phyloP scores from a whole-genome alignment of 2,888 invertebrate species.

The Mimas tiliae region DNA sequence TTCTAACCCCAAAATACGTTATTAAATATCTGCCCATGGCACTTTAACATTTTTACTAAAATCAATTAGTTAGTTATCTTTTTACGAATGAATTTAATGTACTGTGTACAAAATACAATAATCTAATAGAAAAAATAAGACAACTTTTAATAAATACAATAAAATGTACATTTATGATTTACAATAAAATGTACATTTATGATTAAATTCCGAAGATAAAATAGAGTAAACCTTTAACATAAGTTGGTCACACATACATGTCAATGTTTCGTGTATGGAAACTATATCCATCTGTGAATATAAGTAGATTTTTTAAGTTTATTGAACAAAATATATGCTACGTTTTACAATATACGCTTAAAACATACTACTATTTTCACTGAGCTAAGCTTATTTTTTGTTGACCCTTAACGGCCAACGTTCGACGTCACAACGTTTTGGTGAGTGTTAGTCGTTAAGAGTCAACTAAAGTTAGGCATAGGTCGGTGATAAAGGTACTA shows the following conservation, averaged over 20 bases:
- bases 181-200: not conserved
- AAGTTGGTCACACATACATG: not conserved
- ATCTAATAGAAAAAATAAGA: not conserved
- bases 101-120: not conserved
- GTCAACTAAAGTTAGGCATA: too few species aligned
- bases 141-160: not conserved
- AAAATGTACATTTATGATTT: not conserved
- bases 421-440: too few species aligned
- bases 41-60: not conserved
- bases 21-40: conserved; percentile 22
- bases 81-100: conserved; percentile 1
- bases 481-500: not conserved
- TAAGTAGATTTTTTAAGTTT: not conserved
- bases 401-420: too few species aligned
- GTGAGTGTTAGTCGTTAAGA: too few species aligned
- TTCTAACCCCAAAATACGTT: not conserved
- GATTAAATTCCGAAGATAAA: not conserved
- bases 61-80: not conserved
- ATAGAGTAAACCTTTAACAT: too few species aligned
- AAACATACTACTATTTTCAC: not conserved
- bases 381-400: too few species aligned
- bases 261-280: not conserved
- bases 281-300: not conserved
- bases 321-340: not conserved
- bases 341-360: not conserved